A percentile compares a stretch with the other conserved stretches of the same genome.
Evolutionary conservation across 2,113 vertebrate genomes (phyloP).

Genomic region (Emydocephalus ijimae): DNA sequence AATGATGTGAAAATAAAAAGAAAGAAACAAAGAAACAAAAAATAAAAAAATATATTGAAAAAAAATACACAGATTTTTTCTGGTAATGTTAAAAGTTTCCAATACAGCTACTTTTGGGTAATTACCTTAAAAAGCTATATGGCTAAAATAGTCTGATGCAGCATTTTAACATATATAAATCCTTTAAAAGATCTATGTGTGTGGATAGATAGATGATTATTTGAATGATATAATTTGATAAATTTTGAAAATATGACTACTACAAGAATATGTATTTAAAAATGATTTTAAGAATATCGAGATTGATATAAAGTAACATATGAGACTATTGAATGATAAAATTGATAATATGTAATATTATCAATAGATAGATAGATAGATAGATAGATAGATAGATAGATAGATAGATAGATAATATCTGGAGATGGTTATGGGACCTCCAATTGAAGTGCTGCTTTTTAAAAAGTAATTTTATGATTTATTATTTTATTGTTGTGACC

Average conservation of each 20-base stretch:
- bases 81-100: not conserved
- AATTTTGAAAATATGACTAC: no score
- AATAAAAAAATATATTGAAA: no score
- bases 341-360: no score
- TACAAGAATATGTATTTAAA: no score
- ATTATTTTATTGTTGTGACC: not conserved
- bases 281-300: no score
- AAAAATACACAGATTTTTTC: not conserved
- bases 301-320: no score
- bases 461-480: not conserved
- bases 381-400: no score
- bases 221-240: no score
- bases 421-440: not conserved
- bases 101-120: not conserved
- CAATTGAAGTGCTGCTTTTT: not conserved
- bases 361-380: not conserved
- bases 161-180: not conserved
- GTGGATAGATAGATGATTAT: not conserved
- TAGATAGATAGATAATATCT: not conserved
- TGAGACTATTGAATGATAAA: no score
- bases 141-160: not conserved
- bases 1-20: no score
- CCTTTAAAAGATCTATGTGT: not conserved
- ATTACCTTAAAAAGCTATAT: not conserved
- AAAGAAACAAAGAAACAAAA: no score